phyloP scores from a whole-genome alignment of 2,113 vertebrate genomes.

The Otolemur garnettii region DNA sequence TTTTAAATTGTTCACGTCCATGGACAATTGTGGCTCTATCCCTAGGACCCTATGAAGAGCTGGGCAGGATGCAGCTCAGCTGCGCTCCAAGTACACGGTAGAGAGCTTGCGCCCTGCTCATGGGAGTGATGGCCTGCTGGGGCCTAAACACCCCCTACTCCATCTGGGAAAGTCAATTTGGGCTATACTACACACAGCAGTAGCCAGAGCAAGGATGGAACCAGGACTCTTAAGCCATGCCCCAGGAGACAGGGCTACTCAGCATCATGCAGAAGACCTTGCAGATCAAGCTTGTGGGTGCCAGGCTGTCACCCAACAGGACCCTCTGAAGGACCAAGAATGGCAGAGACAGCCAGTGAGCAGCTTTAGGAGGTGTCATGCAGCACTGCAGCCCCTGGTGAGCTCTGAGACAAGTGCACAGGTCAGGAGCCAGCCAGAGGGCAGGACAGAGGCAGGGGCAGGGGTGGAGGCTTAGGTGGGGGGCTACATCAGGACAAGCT shows the following conservation, averaged over 20 bases:
- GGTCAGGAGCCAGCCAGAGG: fast-evolving
- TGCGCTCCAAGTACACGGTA: no score
- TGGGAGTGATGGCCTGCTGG: not conserved
- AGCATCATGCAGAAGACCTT: fast-evolving
- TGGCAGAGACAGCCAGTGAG: not conserved
- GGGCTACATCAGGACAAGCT: not conserved
- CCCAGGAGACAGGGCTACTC: not conserved
- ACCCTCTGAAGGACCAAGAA: not conserved
- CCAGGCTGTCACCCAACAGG: not conserved
- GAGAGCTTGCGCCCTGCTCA: fast-evolving
- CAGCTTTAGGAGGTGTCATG: not conserved
- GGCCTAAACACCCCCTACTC: not conserved
- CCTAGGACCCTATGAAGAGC: not conserved
- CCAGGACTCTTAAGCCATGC: not conserved
- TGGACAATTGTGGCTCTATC: not conserved
- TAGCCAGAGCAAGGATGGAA: not conserved
- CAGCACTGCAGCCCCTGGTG: fast-evolving
- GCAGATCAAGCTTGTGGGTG: not conserved
- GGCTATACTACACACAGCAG: not conserved
- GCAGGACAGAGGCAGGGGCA: no score
- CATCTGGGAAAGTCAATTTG: not conserved
- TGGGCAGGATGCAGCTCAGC: not conserved
- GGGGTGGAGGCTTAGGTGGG: no score
- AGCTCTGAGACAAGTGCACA: no score
- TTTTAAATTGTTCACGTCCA: not conserved